Conservation (phyloP, 2,888 invertebrate genomes). For the Pseudoips prasinana region DNA sequence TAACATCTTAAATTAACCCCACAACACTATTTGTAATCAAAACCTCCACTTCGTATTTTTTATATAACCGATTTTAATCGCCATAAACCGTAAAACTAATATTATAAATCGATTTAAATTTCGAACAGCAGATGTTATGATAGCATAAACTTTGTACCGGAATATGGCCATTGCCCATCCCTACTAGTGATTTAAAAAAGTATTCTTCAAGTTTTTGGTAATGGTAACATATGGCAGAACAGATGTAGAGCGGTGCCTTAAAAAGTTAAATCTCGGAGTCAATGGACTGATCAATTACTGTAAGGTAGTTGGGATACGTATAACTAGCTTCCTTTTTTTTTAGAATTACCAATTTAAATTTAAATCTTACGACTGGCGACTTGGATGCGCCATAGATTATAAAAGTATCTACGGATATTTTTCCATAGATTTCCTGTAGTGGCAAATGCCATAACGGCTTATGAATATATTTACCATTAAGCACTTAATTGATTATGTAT, state of each 20-base stretch:
- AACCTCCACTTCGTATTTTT: constrained; percentile 26
- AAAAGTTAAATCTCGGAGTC: constrained; percentile 19
- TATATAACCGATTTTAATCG: constrained; percentile 15
- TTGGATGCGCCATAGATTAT: too few relatives aligned
- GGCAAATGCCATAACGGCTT: too few relatives aligned
- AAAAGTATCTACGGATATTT: too few relatives aligned
- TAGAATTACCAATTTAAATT: too few relatives aligned
- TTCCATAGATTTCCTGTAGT: too few relatives aligned
- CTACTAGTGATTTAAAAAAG: constrained; percentile 38
- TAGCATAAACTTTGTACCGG: constrained; percentile 47
- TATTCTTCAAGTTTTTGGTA: constrained; percentile 16
- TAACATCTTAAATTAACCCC: neutral
- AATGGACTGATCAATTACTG: constrained; percentile 11
- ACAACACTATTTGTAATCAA: constrained; percentile 14
- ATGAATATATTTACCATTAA: too few relatives aligned
- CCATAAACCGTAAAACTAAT: constrained; percentile 29
- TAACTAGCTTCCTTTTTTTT: too few relatives aligned
- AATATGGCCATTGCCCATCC: constrained; percentile 39
- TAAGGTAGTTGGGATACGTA: too few relatives aligned
- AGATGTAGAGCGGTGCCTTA: constrained; percentile 21
- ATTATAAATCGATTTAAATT: constrained; percentile 44
- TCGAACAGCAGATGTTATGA: constrained; percentile 41
- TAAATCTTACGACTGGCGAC: too few relatives aligned
- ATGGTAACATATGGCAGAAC: constrained; percentile 29
- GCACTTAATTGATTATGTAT: too few relatives aligned